phyloP scores from a whole-genome alignment of 1,140 invertebrate genomes.

The Bombus impatiens region DNA sequence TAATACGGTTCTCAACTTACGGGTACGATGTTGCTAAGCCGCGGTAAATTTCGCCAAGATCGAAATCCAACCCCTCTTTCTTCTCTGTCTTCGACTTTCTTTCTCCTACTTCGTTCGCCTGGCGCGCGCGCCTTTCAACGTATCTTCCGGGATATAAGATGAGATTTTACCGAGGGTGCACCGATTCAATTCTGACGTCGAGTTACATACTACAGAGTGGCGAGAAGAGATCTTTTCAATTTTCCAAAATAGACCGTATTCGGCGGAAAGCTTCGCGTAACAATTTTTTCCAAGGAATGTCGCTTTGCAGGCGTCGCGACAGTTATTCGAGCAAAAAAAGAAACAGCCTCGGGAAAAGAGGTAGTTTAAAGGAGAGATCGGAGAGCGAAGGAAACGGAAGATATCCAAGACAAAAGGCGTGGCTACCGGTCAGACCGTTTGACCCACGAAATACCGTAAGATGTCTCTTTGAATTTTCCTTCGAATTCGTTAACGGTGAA shows the following conservation, averaged over 20 bases:
- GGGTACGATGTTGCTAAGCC: conserved; percentile 1
- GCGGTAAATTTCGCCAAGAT: conserved; percentile 28
- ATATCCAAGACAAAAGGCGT: neutral
- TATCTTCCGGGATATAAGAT: neutral
- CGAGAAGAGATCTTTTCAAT: conserved; percentile 18
- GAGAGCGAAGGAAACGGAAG: neutral
- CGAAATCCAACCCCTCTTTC: neutral
- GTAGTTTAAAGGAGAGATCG: neutral
- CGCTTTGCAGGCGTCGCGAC: neutral
- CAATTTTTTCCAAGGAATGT: neutral
- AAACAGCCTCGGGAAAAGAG: neutral
- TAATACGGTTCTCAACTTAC: neutral
- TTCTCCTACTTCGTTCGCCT: too few relatives aligned
- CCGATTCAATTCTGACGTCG: conserved; percentile 29
- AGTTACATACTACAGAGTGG: neutral
- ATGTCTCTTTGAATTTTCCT: conserved; percentile 42
- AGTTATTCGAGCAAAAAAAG: neutral
- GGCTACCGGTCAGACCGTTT: neutral
- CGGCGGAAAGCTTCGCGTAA: neutral
- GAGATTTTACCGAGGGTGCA: conserved; percentile 2
- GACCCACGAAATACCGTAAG: too few relatives aligned
- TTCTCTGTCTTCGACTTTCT: too few relatives aligned
- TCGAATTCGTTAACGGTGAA: conserved; percentile 59
- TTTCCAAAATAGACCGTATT: conserved; percentile 1
- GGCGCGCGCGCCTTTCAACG: neutral